Conservation (phyloP, 2,113 vertebrate genomes). For the Zosterops japonicus region DNA sequence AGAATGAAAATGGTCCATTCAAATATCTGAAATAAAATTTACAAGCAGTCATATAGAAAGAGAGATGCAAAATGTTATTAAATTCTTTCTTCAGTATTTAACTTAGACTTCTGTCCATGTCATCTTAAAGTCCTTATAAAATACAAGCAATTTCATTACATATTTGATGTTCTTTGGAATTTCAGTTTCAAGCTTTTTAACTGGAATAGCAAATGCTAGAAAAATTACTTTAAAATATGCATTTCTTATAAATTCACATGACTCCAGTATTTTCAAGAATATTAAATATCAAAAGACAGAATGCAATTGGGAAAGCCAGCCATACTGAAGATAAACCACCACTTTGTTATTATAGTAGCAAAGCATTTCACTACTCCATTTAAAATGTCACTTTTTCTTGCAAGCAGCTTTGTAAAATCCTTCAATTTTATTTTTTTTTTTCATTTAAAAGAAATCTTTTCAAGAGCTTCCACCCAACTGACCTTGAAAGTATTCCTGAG, state of each 20-base stretch:
- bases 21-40: not conserved
- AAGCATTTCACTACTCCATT: not conserved
- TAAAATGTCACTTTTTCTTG: not conserved
- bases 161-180: not conserved
- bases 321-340: not conserved
- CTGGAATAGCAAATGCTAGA: not conserved
- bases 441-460: not conserved
- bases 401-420: not conserved
- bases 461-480: not conserved
- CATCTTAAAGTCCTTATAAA: not conserved
- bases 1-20: not conserved
- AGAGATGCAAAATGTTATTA: not conserved
- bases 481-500: not conserved
- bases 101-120: not conserved
- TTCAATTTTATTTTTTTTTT: not conserved
- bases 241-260: not conserved
- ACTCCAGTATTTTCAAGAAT: not conserved
- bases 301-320: not conserved
- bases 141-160: not conserved
- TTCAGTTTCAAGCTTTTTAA: not conserved
- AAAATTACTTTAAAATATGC: not conserved
- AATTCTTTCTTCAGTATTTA: not conserved
- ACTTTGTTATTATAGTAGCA: not conserved
- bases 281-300: not conserved
- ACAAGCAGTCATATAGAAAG: not conserved